Evolutionary conservation across 1,140 invertebrate genomes (phyloP).

Genomic region (Lucilia cuprina): DNA sequence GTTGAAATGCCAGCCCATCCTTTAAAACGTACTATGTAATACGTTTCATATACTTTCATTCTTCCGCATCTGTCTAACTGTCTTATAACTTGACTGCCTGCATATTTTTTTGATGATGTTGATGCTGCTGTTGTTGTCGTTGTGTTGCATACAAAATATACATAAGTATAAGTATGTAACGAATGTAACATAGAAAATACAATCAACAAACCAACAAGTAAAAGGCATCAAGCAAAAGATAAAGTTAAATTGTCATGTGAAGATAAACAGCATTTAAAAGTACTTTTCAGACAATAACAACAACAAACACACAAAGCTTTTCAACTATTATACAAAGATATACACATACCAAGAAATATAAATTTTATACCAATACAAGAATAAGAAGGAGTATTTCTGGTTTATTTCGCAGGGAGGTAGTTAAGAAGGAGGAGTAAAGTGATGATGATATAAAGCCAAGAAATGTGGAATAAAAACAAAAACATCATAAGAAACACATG

Average conservation of each 20-base stretch:
- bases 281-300: neutral
- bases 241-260: conserved; percentile 45
- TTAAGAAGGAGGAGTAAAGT: neutral
- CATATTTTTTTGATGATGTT: neutral
- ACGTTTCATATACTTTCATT: neutral
- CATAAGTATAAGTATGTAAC: neutral
- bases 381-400: neutral
- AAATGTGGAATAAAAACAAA: neutral
- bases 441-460: neutral
- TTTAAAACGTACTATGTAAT: neutral
- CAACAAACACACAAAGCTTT: neutral
- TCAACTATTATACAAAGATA: neutral
- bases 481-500: neutral
- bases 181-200: neutral
- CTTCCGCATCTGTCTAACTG: neutral
- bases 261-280: conserved; percentile 45
- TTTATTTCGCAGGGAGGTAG: neutral
- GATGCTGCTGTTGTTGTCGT: neutral
- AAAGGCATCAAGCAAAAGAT: conserved; percentile 36
- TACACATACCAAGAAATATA: neutral
- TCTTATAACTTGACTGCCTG: neutral
- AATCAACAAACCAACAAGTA: conserved; percentile 15
- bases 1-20: neutral
- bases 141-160: neutral
- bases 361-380: neutral